A percentile compares a stretch with the other conserved stretches of the same genome.
phyloP scores from a whole-genome alignment of 2,113 vertebrate genomes.

The Tympanuchus pallidicinctus region DNA sequence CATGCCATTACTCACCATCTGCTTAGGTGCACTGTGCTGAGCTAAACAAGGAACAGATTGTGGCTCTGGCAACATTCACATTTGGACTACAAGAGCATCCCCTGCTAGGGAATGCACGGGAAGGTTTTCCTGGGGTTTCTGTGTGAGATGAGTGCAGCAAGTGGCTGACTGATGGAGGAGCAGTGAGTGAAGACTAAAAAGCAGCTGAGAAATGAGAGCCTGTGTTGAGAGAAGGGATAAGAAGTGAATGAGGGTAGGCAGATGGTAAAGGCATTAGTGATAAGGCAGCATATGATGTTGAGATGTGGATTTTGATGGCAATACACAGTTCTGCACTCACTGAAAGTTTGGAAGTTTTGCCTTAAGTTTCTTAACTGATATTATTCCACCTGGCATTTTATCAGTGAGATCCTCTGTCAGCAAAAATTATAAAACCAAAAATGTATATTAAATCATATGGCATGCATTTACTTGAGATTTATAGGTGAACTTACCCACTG shows the following conservation, averaged over 20 bases:
- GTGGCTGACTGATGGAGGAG: fast-evolving
- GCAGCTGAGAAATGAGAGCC: not conserved
- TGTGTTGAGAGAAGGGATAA: not conserved
- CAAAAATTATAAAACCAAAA: not conserved
- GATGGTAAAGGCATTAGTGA: not conserved
- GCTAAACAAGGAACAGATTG: not conserved
- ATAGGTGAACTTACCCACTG: not conserved
- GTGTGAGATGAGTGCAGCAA: fast-evolving
- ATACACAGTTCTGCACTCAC: not conserved
- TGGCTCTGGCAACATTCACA: not conserved
- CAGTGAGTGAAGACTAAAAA: not conserved
- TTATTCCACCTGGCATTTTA: not conserved
- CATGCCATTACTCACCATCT: constrained; percentile 44
- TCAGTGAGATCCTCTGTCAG: not conserved
- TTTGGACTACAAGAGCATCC: not conserved
- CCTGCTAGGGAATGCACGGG: not conserved
- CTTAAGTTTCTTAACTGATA: not conserved
- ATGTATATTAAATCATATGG: not conserved
- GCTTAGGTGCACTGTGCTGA: not conserved
- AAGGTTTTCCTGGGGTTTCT: not conserved
- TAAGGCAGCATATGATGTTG: not conserved
- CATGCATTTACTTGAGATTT: not conserved
- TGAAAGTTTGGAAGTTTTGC: not conserved
- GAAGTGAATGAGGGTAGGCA: not conserved
- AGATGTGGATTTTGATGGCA: not conserved